These are phyloP conservation scores for Heterodera filipjevi DNA, from an alignment of 2,888 invertebrate genomes.

Conservation along the genomic window DNA sequence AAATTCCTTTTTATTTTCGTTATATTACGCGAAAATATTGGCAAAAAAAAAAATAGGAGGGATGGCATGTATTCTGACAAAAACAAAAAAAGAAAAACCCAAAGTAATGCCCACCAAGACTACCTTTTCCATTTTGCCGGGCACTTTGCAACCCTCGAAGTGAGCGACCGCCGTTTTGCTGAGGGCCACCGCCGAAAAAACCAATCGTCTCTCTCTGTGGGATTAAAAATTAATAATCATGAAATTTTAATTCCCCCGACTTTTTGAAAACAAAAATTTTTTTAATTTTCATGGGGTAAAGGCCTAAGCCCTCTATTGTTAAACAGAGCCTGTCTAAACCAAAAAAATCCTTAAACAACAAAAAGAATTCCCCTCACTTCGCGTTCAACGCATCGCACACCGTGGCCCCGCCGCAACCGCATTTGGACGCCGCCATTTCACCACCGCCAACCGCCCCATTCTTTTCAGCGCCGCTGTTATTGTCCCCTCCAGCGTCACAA, in stretches of 20 bases:
- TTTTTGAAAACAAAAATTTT: background rate
- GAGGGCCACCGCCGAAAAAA: slow-evolving; percentile 25
- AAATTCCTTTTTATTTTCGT: too few species aligned
- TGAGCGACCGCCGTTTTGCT: slow-evolving; percentile 26
- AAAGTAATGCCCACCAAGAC: too few species aligned
- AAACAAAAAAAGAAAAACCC: too few species aligned
- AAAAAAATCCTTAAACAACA: background rate
- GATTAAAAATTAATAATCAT: too few species aligned
- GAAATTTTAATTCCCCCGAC: too few species aligned
- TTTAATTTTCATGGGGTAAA: background rate
- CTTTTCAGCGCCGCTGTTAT: background rate
- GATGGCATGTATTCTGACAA: too few species aligned
- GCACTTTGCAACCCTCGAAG: slow-evolving; percentile 21
- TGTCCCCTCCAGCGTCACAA: background rate
- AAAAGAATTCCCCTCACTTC: background rate
- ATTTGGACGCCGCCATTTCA: background rate
- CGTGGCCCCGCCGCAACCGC: background rate
- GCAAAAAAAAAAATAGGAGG: too few species aligned
- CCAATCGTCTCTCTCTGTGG: slow-evolving; percentile 25
- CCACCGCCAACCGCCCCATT: background rate
- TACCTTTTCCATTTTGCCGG: slow-evolving; percentile 25
- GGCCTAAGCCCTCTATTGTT: background rate
- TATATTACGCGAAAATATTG: too few species aligned
- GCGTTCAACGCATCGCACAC: slow-evolving; percentile 18
- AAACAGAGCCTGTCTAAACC: background rate